phyloP scores from a whole-genome alignment of 2,797 vertebrate genomes.

The Dendrocincla tyrannina region DNA sequence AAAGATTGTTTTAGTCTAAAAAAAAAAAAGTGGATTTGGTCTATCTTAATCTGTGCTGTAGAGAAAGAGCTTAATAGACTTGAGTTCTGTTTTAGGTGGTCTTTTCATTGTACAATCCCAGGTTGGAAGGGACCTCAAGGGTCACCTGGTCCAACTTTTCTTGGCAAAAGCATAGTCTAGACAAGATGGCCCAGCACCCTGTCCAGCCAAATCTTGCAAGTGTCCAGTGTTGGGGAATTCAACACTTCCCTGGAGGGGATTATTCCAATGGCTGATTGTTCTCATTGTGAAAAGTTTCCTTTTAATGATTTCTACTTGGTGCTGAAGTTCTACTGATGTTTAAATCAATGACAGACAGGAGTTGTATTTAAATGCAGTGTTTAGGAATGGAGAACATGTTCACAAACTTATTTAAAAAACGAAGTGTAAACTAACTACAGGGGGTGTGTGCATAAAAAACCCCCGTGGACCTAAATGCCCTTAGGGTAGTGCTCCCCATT shows the following conservation, averaged over 20 bases:
- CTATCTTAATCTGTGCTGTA: not conserved
- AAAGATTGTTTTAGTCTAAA: not conserved
- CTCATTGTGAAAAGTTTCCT: not conserved
- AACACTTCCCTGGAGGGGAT: not conserved
- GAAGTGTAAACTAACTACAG: not conserved
- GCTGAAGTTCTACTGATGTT: conserved; percentile 37
- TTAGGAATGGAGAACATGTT: not conserved
- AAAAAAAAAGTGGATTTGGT: not conserved
- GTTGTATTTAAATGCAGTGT: not conserved
- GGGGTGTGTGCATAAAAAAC: not conserved
- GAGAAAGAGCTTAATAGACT: not conserved
- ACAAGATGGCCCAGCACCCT: not conserved
- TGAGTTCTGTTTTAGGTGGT: not conserved
- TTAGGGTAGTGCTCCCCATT: not conserved
- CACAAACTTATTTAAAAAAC: not conserved
- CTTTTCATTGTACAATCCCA: not conserved
- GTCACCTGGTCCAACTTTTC: not conserved
- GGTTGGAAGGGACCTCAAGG: not conserved
- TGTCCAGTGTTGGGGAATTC: not conserved
- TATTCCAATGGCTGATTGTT: not conserved
- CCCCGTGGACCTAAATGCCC: not conserved
- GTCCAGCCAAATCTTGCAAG: not conserved
- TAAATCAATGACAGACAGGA: not conserved
- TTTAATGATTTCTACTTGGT: conserved; percentile 15
- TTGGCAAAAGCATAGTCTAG: not conserved